Evolutionary conservation across 2,797 vertebrate species (phyloP).

Genomic region (Eupleurogrammus muticus): DNA sequence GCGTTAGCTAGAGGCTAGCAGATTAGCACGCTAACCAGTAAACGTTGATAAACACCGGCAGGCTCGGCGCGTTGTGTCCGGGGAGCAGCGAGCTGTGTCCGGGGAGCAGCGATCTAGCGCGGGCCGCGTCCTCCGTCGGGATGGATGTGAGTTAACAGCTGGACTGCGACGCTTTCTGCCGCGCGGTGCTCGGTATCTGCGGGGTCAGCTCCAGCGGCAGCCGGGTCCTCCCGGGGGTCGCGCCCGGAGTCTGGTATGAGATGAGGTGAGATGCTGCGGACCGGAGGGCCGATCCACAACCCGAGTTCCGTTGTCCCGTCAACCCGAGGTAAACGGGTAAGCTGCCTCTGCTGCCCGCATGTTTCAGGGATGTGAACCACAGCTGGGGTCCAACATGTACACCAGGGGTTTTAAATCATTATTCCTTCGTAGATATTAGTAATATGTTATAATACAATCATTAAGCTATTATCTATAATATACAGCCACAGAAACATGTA

Average conservation of each 20-base stretch:
- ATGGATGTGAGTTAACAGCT: conserved; percentile 49
- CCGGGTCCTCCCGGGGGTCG: conserved; percentile 2
- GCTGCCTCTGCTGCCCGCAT: neutral
- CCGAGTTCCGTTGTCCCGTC: conserved; percentile 15
- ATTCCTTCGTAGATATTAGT: too few species aligned
- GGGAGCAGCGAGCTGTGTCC: neutral
- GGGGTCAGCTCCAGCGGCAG: neutral
- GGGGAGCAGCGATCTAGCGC: neutral
- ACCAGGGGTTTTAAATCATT: too few species aligned
- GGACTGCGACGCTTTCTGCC: conserved; percentile 7
- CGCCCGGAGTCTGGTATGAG: conserved; percentile 13
- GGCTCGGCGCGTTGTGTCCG: neutral
- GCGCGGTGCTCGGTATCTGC: neutral
- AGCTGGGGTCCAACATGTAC: too few species aligned
- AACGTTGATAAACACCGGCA: neutral
- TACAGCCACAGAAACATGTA: too few species aligned
- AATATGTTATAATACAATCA: too few species aligned
- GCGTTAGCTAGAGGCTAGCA: neutral
- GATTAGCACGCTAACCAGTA: conserved; percentile 18
- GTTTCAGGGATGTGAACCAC: neutral
- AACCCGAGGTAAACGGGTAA: conserved; percentile 43
- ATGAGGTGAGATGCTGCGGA: conserved; percentile 34
- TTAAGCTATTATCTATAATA: too few species aligned
- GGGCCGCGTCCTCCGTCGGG: neutral
- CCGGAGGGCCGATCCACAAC: conserved; percentile 14